Percentiles rank a stretch among this genome's conserved stretches.
phyloP scores from a whole-genome alignment of 1,140 invertebrate genomes.

The Pseudomyrmex concolor region DNA sequence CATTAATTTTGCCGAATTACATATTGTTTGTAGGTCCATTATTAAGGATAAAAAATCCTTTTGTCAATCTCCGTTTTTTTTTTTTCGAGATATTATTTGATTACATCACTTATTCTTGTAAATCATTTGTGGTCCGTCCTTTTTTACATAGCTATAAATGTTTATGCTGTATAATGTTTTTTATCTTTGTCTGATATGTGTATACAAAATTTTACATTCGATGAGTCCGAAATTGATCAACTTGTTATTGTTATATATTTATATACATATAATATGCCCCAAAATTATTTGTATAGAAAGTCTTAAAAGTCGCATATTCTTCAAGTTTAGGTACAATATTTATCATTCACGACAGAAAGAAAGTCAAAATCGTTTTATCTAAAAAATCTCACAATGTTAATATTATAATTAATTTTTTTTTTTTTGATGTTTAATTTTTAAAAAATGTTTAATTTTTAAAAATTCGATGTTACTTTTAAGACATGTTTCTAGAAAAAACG shows the following conservation, averaged over 20 bases:
- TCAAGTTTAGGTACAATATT: background rate
- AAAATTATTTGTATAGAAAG: constrained; percentile 29
- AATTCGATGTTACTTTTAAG: constrained; percentile 34
- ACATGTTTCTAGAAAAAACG: constrained; percentile 21
- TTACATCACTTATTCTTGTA: constrained; percentile 23
- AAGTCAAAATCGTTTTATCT: background rate
- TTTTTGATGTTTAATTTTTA: background rate
- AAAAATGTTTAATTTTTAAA: constrained; percentile 16
- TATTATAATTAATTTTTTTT: background rate
- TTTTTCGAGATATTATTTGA: constrained; percentile 22
- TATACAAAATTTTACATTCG: constrained; percentile 35
- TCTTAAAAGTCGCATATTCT: constrained; percentile 30
- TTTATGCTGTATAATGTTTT: constrained; percentile 55
- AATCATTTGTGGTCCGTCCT: constrained; percentile 38
- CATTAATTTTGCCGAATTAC: background rate
- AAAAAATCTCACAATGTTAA: background rate
- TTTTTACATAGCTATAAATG: constrained; percentile 55
- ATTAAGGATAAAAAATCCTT: background rate
- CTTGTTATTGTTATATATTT: constrained; percentile 20
- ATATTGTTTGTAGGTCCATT: constrained; percentile 3
- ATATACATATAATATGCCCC: background rate
- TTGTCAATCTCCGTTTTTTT: background rate
- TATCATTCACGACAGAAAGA: too few species aligned
- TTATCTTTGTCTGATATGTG: constrained; percentile 57
- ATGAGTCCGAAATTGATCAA: constrained; percentile 31